Conservation (phyloP, 2,113 vertebrate genomes). For the Aptenodytes patagonicus region DNA sequence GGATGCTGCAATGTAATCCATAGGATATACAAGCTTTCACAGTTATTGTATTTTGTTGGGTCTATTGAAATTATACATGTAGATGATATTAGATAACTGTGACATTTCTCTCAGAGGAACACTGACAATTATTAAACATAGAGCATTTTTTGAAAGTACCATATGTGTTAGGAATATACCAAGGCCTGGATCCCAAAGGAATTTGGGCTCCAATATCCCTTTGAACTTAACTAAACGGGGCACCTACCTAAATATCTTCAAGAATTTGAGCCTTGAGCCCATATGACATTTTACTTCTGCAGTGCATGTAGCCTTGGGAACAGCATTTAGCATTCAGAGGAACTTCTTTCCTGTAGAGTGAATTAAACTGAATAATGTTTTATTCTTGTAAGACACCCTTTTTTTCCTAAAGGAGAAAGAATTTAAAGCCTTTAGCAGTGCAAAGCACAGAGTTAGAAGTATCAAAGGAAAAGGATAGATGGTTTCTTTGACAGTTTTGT, state of each 20-base stretch:
- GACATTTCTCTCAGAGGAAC: not conserved
- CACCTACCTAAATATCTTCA: not conserved
- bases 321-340: not conserved
- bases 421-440: conserved; percentile 10
- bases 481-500: conserved; percentile 34
- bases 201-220: not conserved
- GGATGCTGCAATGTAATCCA: not conserved
- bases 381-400: not conserved
- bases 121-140: not conserved
- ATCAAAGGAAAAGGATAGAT: conserved; percentile 32
- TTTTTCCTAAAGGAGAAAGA: not conserved
- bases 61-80: not conserved
- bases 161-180: not conserved
- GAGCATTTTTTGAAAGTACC: not conserved
- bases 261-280: not conserved
- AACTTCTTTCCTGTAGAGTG: not conserved
- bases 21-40: not conserved
- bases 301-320: not conserved
- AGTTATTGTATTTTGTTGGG: not conserved
- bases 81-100: not conserved
- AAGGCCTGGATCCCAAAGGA: not conserved
- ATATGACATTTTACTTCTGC: not conserved
- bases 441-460: not conserved
- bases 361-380: not conserved
- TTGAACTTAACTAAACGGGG: not conserved